phyloP scores from a whole-genome alignment of 2,113 vertebrate species.

The Perccottus glenii region DNA sequence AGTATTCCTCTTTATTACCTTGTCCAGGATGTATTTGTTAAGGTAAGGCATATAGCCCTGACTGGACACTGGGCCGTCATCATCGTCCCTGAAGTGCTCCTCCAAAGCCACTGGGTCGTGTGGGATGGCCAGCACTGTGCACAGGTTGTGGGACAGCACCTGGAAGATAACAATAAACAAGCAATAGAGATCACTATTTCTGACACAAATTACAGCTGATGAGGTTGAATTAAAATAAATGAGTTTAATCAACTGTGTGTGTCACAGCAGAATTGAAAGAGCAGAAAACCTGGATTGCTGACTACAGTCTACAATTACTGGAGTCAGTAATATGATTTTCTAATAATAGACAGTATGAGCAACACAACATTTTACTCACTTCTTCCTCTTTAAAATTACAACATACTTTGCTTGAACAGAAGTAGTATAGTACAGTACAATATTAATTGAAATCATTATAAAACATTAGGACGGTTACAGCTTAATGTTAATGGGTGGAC shows the following conservation, averaged over 20 bases:
- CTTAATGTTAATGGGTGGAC: too few relatives aligned
- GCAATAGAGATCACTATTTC: not conserved
- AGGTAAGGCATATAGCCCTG: constrained; percentile 98
- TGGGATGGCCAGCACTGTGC: constrained; percentile 91
- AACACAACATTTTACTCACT: too few relatives aligned
- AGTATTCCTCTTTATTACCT: constrained; percentile 61
- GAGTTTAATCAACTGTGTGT: not conserved
- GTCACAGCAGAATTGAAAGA: not conserved
- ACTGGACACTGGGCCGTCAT: constrained; percentile 93
- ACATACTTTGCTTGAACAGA: too few relatives aligned
- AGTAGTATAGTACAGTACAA: too few relatives aligned
- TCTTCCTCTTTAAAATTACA: not conserved
- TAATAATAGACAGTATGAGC: too few relatives aligned
- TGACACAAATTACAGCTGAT: too few relatives aligned
- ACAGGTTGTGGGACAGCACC: constrained; percentile 96
- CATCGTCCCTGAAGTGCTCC: constrained; percentile 94
- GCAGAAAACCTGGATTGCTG: not conserved
- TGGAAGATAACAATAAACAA: constrained; percentile 50
- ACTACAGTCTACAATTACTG: too few relatives aligned
- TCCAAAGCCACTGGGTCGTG: constrained; percentile 94
- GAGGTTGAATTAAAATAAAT: not conserved
- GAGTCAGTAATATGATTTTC: too few relatives aligned
- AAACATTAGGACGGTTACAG: too few relatives aligned
- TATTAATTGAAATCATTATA: too few relatives aligned
- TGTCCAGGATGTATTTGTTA: constrained; percentile 84